Evolutionary conservation across 2,797 vertebrate genomes (phyloP), one percentile per base, ranked within the genome.

Genomic region (Lithobates sylvaticus): DNA sequence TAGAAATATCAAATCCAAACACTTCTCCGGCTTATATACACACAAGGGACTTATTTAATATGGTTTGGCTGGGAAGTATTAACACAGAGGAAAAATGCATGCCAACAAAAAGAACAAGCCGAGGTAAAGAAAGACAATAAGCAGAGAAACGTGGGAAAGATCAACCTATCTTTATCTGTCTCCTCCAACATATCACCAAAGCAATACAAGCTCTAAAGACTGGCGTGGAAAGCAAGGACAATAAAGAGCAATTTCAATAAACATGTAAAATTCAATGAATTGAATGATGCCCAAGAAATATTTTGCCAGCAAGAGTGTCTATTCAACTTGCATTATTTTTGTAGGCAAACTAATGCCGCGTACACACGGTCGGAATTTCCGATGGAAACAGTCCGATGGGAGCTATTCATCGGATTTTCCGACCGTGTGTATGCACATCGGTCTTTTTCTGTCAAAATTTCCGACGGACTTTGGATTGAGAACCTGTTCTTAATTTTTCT

Each of bases 1-100:
- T 61, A 74, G 61, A 83, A 79, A 84, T 69, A 75, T 70, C 42
- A 83, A 83, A 78, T 26, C 61, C 58, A 87, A 83, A 87, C 76
- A 84, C 68, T 76, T 84, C 81, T 44, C 29, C n/a, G 36, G 68
- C 75, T 83, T 75, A 69, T 61, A 69, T 75, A 75, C 32, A 73
- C 67, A 83, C 86, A 78, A 79, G 81, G 70, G 86, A 87, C 69
- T 78, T n/a, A 42, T 83, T 83, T 72, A 78, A 44, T 73, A 82
- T 72, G 61, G 13, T 64, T 78, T 83, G 85, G 80, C 75, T 75
- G 70, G 81, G 64, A 87, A 83, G 32, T 73, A 47, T 87, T 83
- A 78, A 58, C 29, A 73, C 32, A 68, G 42, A 69, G 8, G 13
- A 75, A 67, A 77, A 71, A 9, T 73, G 58, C 39, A 79, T 79